Conservation (phyloP, 2,797 vertebrate genomes). For the Sebastiscus albofasciatus region DNA sequence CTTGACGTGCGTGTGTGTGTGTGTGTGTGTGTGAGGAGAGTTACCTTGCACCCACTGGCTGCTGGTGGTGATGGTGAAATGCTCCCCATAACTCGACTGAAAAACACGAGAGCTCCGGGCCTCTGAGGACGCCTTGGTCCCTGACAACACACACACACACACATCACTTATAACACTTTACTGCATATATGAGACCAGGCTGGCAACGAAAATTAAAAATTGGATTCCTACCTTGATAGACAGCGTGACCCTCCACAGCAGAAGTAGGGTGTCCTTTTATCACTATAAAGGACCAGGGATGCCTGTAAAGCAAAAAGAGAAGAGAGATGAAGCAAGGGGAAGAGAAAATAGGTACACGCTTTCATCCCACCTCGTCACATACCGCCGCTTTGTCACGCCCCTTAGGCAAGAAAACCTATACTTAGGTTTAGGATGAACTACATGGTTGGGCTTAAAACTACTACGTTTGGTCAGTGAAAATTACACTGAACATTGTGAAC, state of each 20-base stretch:
- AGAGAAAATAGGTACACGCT: not conserved
- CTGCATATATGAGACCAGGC: not conserved
- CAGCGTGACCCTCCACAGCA: slow-evolving; percentile 90
- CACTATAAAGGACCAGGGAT: slow-evolving; percentile 94
- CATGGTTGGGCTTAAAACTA: no score
- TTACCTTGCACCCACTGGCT: slow-evolving; percentile 98
- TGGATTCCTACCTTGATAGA: slow-evolving; percentile 88
- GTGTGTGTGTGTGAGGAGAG: not conserved
- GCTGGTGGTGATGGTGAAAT: slow-evolving; percentile 87
- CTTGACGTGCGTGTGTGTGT: not conserved
- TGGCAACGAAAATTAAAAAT: not conserved
- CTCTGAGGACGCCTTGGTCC: slow-evolving; percentile 87
- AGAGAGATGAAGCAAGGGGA: not conserved
- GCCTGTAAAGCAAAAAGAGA: slow-evolving; percentile 72
- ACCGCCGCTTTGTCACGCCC: no score
- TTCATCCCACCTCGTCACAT: no score
- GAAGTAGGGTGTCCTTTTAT: slow-evolving; percentile 88
- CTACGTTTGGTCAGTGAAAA: no score
- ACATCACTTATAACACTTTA: not conserved
- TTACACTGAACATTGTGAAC: no score
- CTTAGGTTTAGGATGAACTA: no score
- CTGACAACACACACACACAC: slow-evolving; percentile 71
- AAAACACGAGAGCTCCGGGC: slow-evolving; percentile 88
- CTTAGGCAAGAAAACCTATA: no score
- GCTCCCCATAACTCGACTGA: slow-evolving; percentile 84